Evolutionary conservation across 2,797 vertebrate genomes (phyloP).

Genomic region (Chiroxiphia lanceolata): DNA sequence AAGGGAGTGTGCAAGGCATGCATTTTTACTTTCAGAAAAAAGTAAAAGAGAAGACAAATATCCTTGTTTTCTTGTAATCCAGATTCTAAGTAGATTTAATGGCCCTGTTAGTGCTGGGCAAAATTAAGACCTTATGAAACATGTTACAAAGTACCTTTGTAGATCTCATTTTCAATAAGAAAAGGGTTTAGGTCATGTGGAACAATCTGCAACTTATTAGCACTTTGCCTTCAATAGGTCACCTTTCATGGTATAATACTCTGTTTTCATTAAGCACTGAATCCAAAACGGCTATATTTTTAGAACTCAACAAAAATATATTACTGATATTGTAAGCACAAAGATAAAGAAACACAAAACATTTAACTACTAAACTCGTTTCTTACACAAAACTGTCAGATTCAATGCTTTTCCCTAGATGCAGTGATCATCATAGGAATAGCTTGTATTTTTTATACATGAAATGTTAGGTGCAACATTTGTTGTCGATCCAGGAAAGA

Average conservation of each 20-base stretch:
- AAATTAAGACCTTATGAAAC: slow-evolving; percentile 72
- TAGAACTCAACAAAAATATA: slow-evolving; percentile 27
- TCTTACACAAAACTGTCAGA: neutral
- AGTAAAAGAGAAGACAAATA: slow-evolving; percentile 38
- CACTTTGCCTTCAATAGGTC: slow-evolving; percentile 53
- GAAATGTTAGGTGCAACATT: slow-evolving; percentile 11
- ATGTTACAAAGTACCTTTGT: slow-evolving; percentile 67
- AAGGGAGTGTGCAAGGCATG: neutral
- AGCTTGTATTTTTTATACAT: neutral
- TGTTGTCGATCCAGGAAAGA: neutral
- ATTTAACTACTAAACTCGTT: neutral
- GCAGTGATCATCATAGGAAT: neutral
- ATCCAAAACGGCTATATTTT: slow-evolving; percentile 4
- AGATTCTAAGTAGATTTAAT: slow-evolving; percentile 67
- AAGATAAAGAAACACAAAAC: slow-evolving; percentile 26
- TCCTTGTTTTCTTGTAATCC: slow-evolving; percentile 64
- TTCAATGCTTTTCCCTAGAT: neutral
- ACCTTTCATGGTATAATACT: slow-evolving; percentile 6
- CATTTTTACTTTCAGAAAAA: slow-evolving; percentile 34
- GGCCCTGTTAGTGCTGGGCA: slow-evolving; percentile 46
- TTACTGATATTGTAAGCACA: slow-evolving; percentile 1
- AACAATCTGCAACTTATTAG: slow-evolving; percentile 66
- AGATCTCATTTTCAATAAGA: slow-evolving; percentile 52
- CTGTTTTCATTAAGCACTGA: slow-evolving; percentile 55
- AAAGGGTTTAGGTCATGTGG: slow-evolving; percentile 45